These are phyloP conservation scores for Pterocles burchelli DNA, from an alignment of 2,113 vertebrate genomes.

Conservation along the genomic window DNA sequence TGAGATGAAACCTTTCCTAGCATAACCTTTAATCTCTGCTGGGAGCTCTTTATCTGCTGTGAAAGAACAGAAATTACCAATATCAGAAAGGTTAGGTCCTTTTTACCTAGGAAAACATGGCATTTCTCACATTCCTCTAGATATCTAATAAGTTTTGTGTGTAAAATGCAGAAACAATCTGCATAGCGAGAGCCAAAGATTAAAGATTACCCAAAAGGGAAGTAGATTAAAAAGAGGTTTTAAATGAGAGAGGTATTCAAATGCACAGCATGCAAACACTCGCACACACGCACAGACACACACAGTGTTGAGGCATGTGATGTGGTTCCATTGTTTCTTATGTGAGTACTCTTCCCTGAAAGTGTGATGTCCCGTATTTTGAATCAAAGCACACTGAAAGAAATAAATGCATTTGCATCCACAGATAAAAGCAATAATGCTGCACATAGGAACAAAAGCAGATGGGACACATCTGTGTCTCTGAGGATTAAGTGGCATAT, in stretches of 20 bases:
- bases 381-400: background rate
- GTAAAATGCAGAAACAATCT: constrained; percentile 20
- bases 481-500: constrained; percentile 8
- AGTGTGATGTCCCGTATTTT: background rate
- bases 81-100: background rate
- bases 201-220: constrained; percentile 21
- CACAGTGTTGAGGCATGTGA: background rate
- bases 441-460: constrained; percentile 20
- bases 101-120: background rate
- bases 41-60: background rate
- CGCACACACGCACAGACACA: background rate
- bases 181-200: background rate
- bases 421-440: background rate
- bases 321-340: background rate
- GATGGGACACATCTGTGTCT: background rate
- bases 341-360: background rate
- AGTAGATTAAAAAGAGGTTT: constrained; percentile 45
- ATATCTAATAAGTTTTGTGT: background rate
- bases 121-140: background rate
- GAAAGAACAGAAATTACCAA: background rate
- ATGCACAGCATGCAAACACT: background rate
- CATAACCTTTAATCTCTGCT: background rate
- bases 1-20: background rate
- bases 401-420: background rate
- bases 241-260: background rate